Evolutionary conservation across 2,113 vertebrate genomes (phyloP).

Genomic region (cat (Felis catus)): F.catus_Fca126_mat1.0 CM031426.1:36969501-36970000

Average conservation of each 20-base stretch:
- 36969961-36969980: neutral
- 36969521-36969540: neutral
- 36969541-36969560: neutral
- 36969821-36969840: constrained; percentile 22
- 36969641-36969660: neutral
- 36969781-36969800: neutral
- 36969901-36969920: accelerated
- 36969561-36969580: neutral
- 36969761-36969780: neutral
- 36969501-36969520: neutral
- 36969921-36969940: neutral
- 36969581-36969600: neutral
- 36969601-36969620: neutral
- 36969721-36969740: neutral
- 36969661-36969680: neutral
- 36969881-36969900: neutral
- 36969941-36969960: neutral
- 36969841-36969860: neutral
- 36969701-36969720: neutral
- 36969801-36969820: neutral
- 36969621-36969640: neutral
- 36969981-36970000: neutral
- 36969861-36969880: neutral
- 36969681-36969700: neutral
- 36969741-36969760: neutral